These are phyloP conservation scores for Spheniscus mendiculus DNA, from an alignment of 2,113 vertebrate species.

Conservation along the genomic window DNA sequence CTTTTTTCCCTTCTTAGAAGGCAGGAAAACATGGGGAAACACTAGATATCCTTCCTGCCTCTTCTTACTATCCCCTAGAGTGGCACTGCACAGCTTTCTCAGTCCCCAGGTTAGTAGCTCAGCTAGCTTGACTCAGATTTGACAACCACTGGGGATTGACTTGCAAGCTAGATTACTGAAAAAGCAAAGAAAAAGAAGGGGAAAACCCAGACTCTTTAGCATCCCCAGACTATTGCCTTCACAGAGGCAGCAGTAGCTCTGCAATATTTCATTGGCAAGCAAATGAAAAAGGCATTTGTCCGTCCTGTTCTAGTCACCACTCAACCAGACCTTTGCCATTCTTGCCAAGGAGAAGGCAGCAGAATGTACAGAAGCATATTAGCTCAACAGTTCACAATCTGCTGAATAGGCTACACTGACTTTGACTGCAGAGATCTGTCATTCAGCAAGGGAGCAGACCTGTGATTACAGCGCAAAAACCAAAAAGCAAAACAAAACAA, in stretches of 20 bases:
- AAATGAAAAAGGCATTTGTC: not conserved
- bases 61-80: not conserved
- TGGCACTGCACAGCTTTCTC: not conserved
- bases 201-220: not conserved
- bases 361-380: not conserved
- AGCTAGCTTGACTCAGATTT: not conserved
- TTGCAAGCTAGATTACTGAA: not conserved
- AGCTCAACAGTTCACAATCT: not conserved
- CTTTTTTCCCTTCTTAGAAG: not conserved
- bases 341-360: not conserved
- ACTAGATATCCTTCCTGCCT: not conserved
- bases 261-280: not conserved
- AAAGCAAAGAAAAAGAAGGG: not conserved
- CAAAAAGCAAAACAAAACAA: not conserved
- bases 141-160: not conserved
- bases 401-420: not conserved
- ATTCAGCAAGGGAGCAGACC: not conserved
- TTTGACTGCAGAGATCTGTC: not conserved
- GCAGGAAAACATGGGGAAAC: not conserved
- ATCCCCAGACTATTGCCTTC: not conserved
- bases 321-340: not conserved
- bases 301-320: not conserved
- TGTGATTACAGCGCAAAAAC: not conserved
- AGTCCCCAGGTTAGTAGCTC: not conserved
- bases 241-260: not conserved